Percentiles rank a stretch among this genome's conserved stretches.
phyloP scores from a whole-genome alignment of 35 echinoderm and acorn worm species.

The Amphiura filiformis region DNA sequence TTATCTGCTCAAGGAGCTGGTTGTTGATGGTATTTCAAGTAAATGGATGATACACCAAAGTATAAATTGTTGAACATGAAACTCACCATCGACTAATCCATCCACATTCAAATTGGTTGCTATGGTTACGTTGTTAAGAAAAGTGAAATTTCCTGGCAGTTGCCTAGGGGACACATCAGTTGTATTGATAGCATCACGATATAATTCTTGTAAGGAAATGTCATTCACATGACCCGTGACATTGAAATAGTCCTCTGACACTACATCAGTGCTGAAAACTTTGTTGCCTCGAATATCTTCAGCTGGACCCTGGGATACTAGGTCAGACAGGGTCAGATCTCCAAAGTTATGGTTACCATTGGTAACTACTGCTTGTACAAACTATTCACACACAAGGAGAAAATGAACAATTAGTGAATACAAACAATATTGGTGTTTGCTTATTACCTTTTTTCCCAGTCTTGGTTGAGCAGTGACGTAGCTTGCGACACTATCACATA shows the following conservation, averaged over 20 bases:
- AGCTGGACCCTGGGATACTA: not conserved
- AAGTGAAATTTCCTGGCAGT: constrained; percentile 12
- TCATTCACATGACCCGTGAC: not conserved
- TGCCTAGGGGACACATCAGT: not conserved
- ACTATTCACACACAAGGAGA: too few species aligned
- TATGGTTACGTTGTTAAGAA: not conserved
- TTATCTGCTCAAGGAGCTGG: not conserved
- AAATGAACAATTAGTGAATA: too few species aligned
- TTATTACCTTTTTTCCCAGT: not conserved
- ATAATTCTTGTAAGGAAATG: not conserved
- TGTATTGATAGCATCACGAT: not conserved
- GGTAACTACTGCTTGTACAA: too few species aligned
- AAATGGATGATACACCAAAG: not conserved
- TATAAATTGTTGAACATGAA: too few species aligned
- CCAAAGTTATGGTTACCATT: too few species aligned
- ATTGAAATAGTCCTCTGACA: not conserved
- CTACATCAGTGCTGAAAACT: not conserved
- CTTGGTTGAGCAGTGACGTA: too few species aligned
- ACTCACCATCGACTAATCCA: constrained; percentile 24
- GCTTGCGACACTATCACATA: too few species aligned
- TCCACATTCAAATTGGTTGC: constrained; percentile 10
- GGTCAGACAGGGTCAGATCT: not conserved
- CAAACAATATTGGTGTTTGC: not conserved
- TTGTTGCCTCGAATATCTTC: not conserved
- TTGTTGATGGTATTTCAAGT: not conserved